phyloP scores from a whole-genome alignment of 2,797 vertebrate species.

The Protosalanx chinensis region DNA sequence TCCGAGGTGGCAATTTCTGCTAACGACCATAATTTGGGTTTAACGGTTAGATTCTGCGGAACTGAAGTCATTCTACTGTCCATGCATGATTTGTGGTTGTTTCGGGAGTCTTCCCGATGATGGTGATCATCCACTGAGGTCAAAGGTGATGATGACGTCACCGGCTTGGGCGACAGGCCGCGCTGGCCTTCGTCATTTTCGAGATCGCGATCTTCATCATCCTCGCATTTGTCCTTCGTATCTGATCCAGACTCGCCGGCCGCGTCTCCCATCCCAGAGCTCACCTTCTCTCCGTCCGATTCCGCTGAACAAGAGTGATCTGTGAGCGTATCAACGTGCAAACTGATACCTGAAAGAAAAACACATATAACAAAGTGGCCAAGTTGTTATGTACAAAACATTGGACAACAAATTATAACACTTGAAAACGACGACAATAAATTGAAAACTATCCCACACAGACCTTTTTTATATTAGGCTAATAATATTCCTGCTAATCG shows the following conservation, averaged over 20 bases:
- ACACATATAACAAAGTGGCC: not conserved
- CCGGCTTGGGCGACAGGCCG: slow-evolving; percentile 74
- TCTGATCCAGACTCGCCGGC: slow-evolving; percentile 80
- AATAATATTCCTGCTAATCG: not conserved
- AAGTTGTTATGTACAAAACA: not conserved
- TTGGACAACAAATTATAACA: not conserved
- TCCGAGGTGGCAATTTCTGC: slow-evolving; percentile 98
- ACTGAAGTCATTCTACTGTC: slow-evolving; percentile 67
- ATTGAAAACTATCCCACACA: not conserved
- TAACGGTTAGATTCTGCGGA: slow-evolving; percentile 78
- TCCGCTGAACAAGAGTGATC: slow-evolving; percentile 95
- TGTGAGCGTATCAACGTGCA: slow-evolving; percentile 93
- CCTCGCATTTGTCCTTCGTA: slow-evolving; percentile 81
- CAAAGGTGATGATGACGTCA: slow-evolving; percentile 86
- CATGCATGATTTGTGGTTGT: slow-evolving; percentile 59
- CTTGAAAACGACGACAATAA: not conserved
- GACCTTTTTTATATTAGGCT: not conserved
- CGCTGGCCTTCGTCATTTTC: slow-evolving; percentile 62
- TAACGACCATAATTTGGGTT: slow-evolving; percentile 96
- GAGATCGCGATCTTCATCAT: slow-evolving; percentile 65
- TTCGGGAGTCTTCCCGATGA: slow-evolving; percentile 74
- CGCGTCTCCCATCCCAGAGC: slow-evolving; percentile 75
- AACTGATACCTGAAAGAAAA: slow-evolving; percentile 82
- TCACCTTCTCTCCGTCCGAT: slow-evolving; percentile 89
- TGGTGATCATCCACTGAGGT: slow-evolving; percentile 81